Base-by-base conservation (phyloP, 2,888 invertebrate species). In the Pollenia labialis region DNA sequence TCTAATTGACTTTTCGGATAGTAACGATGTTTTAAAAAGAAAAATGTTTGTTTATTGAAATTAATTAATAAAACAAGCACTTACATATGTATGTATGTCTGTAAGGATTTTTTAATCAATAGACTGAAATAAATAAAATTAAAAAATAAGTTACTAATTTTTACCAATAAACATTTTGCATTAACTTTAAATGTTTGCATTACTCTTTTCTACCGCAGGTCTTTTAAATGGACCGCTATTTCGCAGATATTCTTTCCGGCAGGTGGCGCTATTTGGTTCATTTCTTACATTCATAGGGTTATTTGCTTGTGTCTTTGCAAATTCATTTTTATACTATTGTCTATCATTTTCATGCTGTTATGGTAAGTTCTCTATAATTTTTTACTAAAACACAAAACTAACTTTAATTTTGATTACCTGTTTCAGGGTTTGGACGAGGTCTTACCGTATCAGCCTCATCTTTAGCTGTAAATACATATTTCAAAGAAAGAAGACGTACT, bases 211-310 rank as follows among this genome's bases (percentile, higher is more conserved):
- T 32, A 32, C 6, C 42, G 4, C 64, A 93, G 92, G 92, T 85
- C 93, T 97, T 79, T 94, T 95, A 23, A 96, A 96, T 92, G 96
- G 96, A 12, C 96, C 96, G 2, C 92, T 96, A 42, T 96, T 96
- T 91, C 95, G 95, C 88, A 95, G 94, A 69, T 96, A 95, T 89
- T 95, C 95, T 9, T 89, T 95, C 89, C 94, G 97, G 14, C 95
- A 95, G 93, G 95, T 96, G 6, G 95, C 96, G 0, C 90, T 96
- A 42, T 92, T 94, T 16, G 96, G 96, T 46, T 94, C 95, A 0
- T 90, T 94, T 1, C 90, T 96, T 10, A 95, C 95, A 52, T 95
- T 95, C 69, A 89, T 94, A 87, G 95, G 96, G 0, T 92, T 96
- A 69, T 93, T 95, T 86, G 90, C 95, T 52, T 95, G 96, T 14